Percentiles rank a stretch among this genome's conserved stretches.
These are phyloP conservation scores for Epinephelus lanceolatus DNA, from an alignment of 2,113 vertebrate species.

Conservation along the genomic window DNA sequence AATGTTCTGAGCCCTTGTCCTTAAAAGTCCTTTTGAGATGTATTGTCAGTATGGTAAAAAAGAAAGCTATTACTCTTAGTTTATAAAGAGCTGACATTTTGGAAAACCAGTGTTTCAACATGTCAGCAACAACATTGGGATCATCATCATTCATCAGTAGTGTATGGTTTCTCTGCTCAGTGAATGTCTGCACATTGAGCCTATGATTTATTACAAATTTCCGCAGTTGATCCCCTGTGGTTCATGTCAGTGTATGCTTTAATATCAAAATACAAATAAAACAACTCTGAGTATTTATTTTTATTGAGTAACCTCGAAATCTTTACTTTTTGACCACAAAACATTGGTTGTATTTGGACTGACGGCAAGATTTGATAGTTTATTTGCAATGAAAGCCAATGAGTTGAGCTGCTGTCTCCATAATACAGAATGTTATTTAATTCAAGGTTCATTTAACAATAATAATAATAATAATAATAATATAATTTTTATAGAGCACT, in stretches of 20 bases:
- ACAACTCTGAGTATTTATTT: not conserved
- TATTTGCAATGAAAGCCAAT: not conserved
- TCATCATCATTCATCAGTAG: conserved; percentile 7
- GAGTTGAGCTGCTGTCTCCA: not conserved
- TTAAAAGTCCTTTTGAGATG: not conserved
- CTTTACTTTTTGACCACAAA: not conserved
- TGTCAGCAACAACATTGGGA: conserved; percentile 20
- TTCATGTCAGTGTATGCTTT: not conserved
- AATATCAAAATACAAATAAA: not conserved
- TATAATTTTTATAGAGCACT: not conserved
- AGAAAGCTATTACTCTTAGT: conserved; percentile 8
- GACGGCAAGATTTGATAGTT: not conserved
- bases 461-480: not conserved
- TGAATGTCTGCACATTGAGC: conserved; percentile 13
- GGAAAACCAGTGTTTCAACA: conserved; percentile 6
- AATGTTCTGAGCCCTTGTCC: not conserved
- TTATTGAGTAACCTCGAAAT: not conserved
- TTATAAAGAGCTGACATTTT: conserved; percentile 18
- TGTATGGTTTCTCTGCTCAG: not conserved
- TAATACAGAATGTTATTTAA: not conserved
- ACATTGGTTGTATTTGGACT: not conserved
- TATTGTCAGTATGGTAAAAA: conserved; percentile 11
- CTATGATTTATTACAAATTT: conserved; percentile 4
- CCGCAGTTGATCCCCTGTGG: not conserved
- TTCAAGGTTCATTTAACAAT: not conserved